phyloP scores from a whole-genome alignment of 2,113 vertebrate species.

The Microtus montanus region DNA sequence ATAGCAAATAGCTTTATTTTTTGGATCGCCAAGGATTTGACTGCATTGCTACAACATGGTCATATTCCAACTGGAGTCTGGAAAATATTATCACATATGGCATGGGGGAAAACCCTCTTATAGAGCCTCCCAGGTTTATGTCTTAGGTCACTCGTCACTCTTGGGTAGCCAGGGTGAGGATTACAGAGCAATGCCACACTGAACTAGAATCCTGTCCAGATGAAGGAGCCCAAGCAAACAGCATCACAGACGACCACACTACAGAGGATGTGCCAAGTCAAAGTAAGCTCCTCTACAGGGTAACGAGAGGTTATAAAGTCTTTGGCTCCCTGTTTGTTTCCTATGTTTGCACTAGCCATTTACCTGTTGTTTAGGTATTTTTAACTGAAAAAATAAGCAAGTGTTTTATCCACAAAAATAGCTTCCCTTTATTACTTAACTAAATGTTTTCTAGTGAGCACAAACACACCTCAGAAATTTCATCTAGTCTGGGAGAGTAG shows the following conservation, averaged over 20 bases:
- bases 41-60: background rate
- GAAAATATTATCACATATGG: background rate
- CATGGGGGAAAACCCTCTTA: background rate
- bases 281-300: background rate
- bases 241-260: background rate
- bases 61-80: background rate
- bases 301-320: background rate
- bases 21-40: background rate
- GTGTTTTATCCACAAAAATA: background rate
- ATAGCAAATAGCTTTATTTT: background rate
- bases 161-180: background rate
- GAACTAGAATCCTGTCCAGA: background rate
- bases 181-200: background rate
- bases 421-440: background rate
- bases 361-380: background rate
- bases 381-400: background rate
- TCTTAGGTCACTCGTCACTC: background rate
- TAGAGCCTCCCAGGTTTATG: background rate
- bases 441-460: background rate
- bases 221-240: background rate
- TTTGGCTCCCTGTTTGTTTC: background rate
- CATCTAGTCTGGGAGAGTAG: background rate
- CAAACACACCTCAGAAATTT: slow-evolving; percentile 19
- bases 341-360: background rate
- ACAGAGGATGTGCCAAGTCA: background rate